These are phyloP conservation scores for Nomada fabriciana DNA, from an alignment of 2,888 invertebrate species.

Conservation along the genomic window DNA sequence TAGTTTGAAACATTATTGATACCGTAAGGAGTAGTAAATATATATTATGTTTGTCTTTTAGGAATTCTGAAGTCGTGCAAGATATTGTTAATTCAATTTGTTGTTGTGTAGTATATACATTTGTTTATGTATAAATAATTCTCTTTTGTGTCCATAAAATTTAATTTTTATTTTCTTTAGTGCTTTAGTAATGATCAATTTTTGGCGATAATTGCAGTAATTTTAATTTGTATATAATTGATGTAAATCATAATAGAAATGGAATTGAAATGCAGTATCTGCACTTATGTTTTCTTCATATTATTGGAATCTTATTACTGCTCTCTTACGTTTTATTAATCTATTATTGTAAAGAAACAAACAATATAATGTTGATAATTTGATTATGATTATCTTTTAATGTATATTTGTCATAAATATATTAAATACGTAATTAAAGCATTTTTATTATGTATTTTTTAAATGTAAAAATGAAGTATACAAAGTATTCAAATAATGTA, in stretches of 20 bases:
- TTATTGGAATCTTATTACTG: not conserved
- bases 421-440: not conserved
- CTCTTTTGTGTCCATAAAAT: not conserved
- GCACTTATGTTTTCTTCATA: not conserved
- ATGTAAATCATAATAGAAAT: not conserved
- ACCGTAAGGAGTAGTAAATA: not conserved
- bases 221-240: not conserved
- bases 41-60: not conserved
- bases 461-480: not conserved
- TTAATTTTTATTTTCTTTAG: not conserved
- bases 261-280: not conserved
- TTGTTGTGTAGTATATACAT: conserved; percentile 6
- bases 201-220: not conserved
- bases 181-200: no score
- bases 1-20: not conserved
- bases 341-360: not conserved
- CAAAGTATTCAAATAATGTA: not conserved
- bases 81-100: conserved; percentile 12
- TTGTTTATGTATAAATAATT: not conserved
- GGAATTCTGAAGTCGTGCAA: not conserved
- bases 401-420: not conserved
- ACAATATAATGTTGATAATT: not conserved
- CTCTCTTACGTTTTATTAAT: not conserved
- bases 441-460: not conserved
- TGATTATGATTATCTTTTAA: not conserved